phyloP scores from a whole-genome alignment of 2,113 vertebrate species.

The Pimephales promelas region DNA sequence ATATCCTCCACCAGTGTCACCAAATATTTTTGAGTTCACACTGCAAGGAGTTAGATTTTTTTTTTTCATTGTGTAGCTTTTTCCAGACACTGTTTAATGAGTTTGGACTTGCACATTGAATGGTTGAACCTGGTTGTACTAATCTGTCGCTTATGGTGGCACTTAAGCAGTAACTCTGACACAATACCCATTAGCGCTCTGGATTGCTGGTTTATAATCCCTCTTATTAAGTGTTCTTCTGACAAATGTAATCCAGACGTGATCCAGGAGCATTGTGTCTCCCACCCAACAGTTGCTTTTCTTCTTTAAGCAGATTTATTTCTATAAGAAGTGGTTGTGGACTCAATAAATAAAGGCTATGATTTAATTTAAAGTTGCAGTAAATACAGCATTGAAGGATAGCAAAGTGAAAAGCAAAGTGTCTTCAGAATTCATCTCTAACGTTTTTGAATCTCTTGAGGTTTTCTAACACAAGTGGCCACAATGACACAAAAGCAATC shows the following conservation, averaged over 20 bases:
- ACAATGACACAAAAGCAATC: neutral
- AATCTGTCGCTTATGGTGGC: neutral
- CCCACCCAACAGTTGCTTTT: neutral
- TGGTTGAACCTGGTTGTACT: neutral
- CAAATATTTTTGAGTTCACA: neutral
- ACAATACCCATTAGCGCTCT: slow-evolving; percentile 55
- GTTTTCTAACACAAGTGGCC: neutral
- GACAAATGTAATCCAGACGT: slow-evolving; percentile 41
- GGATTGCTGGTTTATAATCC: slow-evolving; percentile 56
- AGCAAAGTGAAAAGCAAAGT: neutral
- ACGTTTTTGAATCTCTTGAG: slow-evolving; percentile 5
- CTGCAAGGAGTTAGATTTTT: neutral
- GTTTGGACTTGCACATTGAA: neutral
- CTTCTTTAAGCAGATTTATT: neutral
- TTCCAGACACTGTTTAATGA: slow-evolving; percentile 9
- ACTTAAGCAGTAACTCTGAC: slow-evolving; percentile 42
- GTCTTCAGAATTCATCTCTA: neutral
- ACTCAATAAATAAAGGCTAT: neutral
- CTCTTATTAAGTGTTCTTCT: slow-evolving; percentile 44
- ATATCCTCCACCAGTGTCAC: neutral
- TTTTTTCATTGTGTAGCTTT: neutral
- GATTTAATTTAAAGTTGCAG: slow-evolving; percentile 2
- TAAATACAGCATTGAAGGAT: neutral
- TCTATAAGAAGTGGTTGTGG: neutral
- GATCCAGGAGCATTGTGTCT: neutral